A percentile compares a stretch with the other conserved stretches of the same genome.
phyloP scores from a whole-genome alignment of 92 coral and sea anemone genomes.

The Heteractis magnifica region DNA sequence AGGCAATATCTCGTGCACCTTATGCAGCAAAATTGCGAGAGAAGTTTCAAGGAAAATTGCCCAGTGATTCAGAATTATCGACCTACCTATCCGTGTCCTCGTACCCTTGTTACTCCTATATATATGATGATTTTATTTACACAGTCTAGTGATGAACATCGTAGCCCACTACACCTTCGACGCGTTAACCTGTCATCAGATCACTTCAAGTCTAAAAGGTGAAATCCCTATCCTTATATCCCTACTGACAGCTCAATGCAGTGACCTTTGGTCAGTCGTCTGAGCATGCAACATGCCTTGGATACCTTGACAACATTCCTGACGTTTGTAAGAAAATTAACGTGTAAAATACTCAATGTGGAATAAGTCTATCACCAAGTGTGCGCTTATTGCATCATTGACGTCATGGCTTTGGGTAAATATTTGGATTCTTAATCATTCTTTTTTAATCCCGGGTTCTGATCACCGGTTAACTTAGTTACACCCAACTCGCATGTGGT shows the following conservation, averaged over 20 bases:
- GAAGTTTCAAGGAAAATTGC: no score
- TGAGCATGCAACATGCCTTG: not conserved
- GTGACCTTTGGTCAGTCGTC: slow-evolving; percentile 4
- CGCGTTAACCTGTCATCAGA: slow-evolving; percentile 31
- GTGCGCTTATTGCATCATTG: slow-evolving; percentile 11
- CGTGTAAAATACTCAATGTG: not conserved
- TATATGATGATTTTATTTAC: slow-evolving; percentile 7
- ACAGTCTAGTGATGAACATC: not conserved
- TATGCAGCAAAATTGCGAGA: no score
- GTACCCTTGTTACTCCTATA: no score
- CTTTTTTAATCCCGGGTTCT: not conserved
- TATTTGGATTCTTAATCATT: slow-evolving; percentile 2
- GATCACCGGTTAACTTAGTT: not conserved
- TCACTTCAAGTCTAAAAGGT: slow-evolving; percentile 31
- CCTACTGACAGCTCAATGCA: not conserved
- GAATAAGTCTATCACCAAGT: not conserved
- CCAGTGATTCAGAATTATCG: no score
- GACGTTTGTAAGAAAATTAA: not conserved
- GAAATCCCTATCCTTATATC: slow-evolving; percentile 14
- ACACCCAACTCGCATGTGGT: not conserved
- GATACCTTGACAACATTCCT: not conserved
- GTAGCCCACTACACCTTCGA: slow-evolving; percentile 8
- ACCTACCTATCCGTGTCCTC: no score
- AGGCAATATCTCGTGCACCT: no score
- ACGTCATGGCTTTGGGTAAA: slow-evolving; percentile 21